Evolutionary conservation across 2,888 invertebrate species (phyloP).

Genomic region (Agriotes lineatus): DNA sequence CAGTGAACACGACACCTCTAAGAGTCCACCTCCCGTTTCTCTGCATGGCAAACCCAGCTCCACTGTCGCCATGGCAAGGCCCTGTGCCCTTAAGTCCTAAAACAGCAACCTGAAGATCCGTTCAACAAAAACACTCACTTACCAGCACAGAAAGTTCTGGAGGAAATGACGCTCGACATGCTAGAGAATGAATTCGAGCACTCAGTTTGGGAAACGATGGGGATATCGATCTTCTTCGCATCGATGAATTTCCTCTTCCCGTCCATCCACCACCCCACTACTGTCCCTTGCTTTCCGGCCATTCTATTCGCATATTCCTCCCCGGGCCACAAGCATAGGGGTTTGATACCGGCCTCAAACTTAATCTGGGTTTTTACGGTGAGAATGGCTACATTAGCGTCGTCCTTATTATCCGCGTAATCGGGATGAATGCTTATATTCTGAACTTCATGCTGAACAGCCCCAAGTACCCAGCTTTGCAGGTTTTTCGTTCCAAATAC

Average conservation of each 20-base stretch:
- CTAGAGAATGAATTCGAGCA: constrained; percentile 69
- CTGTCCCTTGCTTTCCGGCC: constrained; percentile 65
- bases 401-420: constrained; percentile 70
- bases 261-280: constrained; percentile 73
- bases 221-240: constrained; percentile 68
- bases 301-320: constrained; percentile 60
- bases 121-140: no score
- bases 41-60: no score
- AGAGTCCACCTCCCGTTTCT: no score
- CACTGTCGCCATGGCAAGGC: no score
- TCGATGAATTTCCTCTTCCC: constrained; percentile 65
- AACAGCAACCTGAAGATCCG: no score
- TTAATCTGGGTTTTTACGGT: constrained; percentile 67
- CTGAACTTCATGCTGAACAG: constrained; percentile 62
- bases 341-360: constrained; percentile 70
- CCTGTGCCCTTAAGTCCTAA: no score
- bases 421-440: constrained; percentile 70
- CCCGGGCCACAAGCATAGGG: constrained; percentile 74
- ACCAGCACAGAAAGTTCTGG: constrained; percentile 76
- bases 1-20: no score
- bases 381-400: constrained; percentile 71
- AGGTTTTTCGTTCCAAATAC: constrained; percentile 57
- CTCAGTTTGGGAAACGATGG: constrained; percentile 69
- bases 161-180: constrained; percentile 59
- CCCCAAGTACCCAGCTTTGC: constrained; percentile 53